A percentile compares a stretch with the other conserved stretches of the same genome.
These are phyloP conservation scores for Pristionchus mayeri DNA, from an alignment of 2,888 invertebrate species.

Conservation along the genomic window DNA sequence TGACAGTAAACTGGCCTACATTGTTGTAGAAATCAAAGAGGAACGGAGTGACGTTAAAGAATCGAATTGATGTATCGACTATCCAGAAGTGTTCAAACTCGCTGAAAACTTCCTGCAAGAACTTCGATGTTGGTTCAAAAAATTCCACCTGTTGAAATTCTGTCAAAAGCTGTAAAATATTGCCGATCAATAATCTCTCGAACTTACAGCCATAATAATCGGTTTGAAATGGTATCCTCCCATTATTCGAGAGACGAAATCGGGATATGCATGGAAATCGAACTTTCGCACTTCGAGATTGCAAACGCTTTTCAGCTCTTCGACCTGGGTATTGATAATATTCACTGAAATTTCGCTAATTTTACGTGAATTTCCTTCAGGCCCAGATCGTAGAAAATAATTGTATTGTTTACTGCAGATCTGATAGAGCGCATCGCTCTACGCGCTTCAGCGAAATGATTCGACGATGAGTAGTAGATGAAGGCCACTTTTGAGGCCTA, in stretches of 20 bases:
- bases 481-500: neutral
- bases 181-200: neutral
- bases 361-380: neutral
- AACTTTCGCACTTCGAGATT: slow-evolving; percentile 43
- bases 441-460: slow-evolving; percentile 45
- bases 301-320: slow-evolving; percentile 30
- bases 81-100: slow-evolving; percentile 17
- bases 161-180: neutral
- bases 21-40: neutral
- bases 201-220: slow-evolving; percentile 48
- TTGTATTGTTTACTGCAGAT: slow-evolving; percentile 19
- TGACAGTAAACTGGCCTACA: too few relatives aligned
- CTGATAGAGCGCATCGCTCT: neutral
- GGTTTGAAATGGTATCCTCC: slow-evolving; percentile 51
- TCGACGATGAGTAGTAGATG: slow-evolving; percentile 25
- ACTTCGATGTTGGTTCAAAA: neutral
- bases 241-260: neutral
- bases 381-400: slow-evolving; percentile 48
- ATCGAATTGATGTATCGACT: slow-evolving; percentile 45
- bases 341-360: neutral
- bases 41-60: neutral
- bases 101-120: slow-evolving; percentile 46
- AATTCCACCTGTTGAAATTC: too few relatives aligned
- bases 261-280: neutral
- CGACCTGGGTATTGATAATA: neutral